These are phyloP conservation scores for Lampris incognitus DNA, from an alignment of 2,113 vertebrate genomes.

Conservation along the genomic window DNA sequence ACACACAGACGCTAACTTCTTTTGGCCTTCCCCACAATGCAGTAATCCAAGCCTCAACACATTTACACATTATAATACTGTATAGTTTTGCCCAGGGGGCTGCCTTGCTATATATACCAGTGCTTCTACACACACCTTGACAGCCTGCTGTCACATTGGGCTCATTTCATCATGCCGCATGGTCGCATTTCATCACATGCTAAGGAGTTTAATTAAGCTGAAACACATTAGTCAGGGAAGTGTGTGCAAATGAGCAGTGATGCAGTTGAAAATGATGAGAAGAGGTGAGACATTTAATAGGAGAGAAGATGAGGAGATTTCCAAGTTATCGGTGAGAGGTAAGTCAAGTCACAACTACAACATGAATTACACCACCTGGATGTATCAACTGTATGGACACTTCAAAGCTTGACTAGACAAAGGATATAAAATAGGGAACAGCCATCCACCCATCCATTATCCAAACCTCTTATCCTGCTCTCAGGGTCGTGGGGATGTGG, in stretches of 20 bases:
- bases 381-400: conserved; percentile 21
- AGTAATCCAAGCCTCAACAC: too few species aligned
- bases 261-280: conserved; percentile 25
- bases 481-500: too few species aligned
- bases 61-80: conserved; percentile 5
- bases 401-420: conserved; percentile 31
- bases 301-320: conserved; percentile 55
- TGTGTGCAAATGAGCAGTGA: conserved; percentile 53
- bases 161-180: conserved; percentile 61
- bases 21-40: background rate
- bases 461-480: too few species aligned
- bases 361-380: conserved; percentile 37
- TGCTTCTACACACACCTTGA: conserved; percentile 56
- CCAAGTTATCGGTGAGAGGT: conserved; percentile 38
- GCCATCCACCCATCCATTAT: background rate
- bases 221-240: conserved; percentile 55
- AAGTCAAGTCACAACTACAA: conserved; percentile 38
- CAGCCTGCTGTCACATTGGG: conserved; percentile 58
- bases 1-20: background rate
- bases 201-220: conserved; percentile 64
- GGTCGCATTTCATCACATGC: conserved; percentile 57
- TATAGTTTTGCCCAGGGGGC: conserved; percentile 43
- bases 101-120: conserved; percentile 50
- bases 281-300: conserved; percentile 51
- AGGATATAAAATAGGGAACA: background rate